These are phyloP conservation scores for Trissonchulus latispiculum DNA, from an alignment of 2,888 invertebrate species.

Conservation along the genomic window DNA sequence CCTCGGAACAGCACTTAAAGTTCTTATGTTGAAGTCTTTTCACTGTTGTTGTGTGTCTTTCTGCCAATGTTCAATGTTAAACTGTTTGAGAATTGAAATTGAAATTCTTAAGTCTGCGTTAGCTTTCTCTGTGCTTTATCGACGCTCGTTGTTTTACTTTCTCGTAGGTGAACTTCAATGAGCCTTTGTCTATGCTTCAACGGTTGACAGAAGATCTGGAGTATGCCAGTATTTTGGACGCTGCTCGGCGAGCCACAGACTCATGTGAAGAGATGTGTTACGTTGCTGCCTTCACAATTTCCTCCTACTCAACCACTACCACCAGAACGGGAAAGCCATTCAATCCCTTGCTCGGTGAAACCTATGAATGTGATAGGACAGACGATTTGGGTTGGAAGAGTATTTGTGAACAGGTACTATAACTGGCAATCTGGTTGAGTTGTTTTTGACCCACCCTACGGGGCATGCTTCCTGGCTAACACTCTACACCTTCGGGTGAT, in stretches of 20 bases:
- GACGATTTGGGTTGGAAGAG: conserved; percentile 90
- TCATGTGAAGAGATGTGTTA: conserved; percentile 24
- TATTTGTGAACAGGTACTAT: conserved; percentile 86
- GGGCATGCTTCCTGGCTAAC: too few relatives aligned
- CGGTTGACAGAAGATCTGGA: conserved; percentile 95
- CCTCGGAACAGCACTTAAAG: too few relatives aligned
- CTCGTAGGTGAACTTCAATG: conserved; percentile 65
- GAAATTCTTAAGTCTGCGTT: too few relatives aligned
- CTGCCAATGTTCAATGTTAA: too few relatives aligned
- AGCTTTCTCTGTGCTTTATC: too few relatives aligned
- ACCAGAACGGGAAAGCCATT: conserved; percentile 85
- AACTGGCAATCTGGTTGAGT: too few relatives aligned
- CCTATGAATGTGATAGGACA: conserved; percentile 88
- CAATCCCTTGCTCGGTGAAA: conserved; percentile 88
- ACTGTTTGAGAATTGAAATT: too few relatives aligned
- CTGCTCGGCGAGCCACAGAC: conserved; percentile 51
- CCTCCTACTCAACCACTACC: conserved; percentile 50
- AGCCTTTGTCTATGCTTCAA: conserved; percentile 96
- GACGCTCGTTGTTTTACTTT: too few relatives aligned
- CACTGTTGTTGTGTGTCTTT: too few relatives aligned
- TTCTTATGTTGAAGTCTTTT: too few relatives aligned
- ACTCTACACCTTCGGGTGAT: too few relatives aligned
- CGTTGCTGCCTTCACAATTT: conserved; percentile 86
- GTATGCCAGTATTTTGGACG: conserved; percentile 79
- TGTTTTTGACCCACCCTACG: too few relatives aligned